Evolutionary conservation across 2,888 invertebrate genomes (phyloP), one percentile per base, ranked within the genome.

Genomic region (Drosophila siamana): DNA sequence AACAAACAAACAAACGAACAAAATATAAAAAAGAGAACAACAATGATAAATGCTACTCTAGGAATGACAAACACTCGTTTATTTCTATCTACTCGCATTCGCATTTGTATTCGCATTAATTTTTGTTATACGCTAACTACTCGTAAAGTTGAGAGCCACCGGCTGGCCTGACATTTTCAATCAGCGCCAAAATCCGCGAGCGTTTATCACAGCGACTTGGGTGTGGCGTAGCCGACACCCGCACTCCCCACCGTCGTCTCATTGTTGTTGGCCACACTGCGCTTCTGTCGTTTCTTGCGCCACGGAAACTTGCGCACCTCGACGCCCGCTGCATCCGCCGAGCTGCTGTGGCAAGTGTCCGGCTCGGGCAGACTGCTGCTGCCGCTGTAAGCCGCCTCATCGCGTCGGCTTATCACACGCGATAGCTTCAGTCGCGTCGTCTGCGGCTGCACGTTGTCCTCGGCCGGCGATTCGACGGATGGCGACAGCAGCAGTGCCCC

Each of bases 381-480:
- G 62, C 87, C 86, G 4, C 60, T 83, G 66, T 69, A 66, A 9
- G 72, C 36, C 6, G 71, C 40, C 46, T 88, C 83, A 19, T 89
- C 83, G 0, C 90, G 71, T 0, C 90, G 81, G 33, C 82, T 90
- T 22, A 90, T 89, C 15, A 90, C 89, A n/a, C 91, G 85, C 15
- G 89, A 83, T 22, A 90, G 52, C 69, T 90, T 90, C 7, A 91
- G 74, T 4, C 91, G 76, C 3, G 79, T 78, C 11, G 59, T 43
- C 57, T 60, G 75, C 13, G 22, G 74, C 9, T 63, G 75, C 11
- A 15, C 74, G 7, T 19, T 59, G 8, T 44, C 60, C 13, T 54
- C 54, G 2, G 28, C 26, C 8, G 60, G 9, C 0, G 44, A 43
- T 16, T 75, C 54, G 1, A 66, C 72, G 4, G 67, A 36, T 3